These are phyloP conservation scores for Momotus momota DNA, from an alignment of 2,797 vertebrate species.

Conservation along the genomic window DNA sequence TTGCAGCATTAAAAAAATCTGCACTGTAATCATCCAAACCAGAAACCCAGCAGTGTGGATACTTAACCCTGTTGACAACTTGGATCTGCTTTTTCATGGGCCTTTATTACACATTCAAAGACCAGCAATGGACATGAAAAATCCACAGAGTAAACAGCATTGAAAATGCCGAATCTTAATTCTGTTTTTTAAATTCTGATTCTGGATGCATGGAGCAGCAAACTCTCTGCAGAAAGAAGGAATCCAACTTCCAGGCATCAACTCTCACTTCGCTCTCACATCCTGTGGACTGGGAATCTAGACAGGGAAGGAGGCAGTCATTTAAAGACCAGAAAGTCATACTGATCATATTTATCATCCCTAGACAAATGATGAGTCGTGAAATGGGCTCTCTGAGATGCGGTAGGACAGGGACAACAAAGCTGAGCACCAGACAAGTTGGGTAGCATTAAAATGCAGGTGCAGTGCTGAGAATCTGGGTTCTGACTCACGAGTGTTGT, in stretches of 20 bases:
- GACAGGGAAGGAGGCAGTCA: not conserved
- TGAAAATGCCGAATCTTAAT: not conserved
- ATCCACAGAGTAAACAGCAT: not conserved
- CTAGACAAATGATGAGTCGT: not conserved
- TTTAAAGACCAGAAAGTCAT: not conserved
- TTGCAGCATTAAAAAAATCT: conserved; percentile 16
- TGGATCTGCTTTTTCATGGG: not conserved
- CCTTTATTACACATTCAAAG: not conserved
- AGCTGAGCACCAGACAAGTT: not conserved
- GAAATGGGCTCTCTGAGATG: not conserved
- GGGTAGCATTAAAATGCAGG: not conserved
- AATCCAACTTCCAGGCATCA: not conserved
- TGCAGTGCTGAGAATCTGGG: not conserved
- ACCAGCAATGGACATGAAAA: not conserved
- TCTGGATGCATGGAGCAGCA: not conserved
- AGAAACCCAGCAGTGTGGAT: not conserved
- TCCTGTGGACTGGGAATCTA: not conserved
- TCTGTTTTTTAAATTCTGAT: not conserved
- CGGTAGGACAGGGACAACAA: not conserved
- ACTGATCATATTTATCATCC: not conserved
- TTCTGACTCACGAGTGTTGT: not conserved
- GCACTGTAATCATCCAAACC: not conserved
- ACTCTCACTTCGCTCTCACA: not conserved
- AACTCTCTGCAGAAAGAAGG: not conserved
- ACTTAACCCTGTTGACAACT: not conserved